Evolutionary conservation across 1,140 invertebrate species (phyloP).

Genomic region (Lasioglossum baleicum): DNA sequence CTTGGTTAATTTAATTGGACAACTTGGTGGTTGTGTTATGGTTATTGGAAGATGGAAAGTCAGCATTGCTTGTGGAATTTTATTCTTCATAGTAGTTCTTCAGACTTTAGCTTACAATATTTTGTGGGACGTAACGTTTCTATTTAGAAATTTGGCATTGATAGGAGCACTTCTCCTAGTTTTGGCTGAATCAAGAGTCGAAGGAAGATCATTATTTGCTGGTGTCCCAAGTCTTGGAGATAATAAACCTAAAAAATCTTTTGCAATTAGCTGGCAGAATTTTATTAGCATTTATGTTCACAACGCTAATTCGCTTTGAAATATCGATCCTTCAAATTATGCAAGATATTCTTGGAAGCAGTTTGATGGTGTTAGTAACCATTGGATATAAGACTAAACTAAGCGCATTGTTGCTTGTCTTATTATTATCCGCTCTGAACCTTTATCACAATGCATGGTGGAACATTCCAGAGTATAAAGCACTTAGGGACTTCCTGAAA

Average conservation of each 20-base stretch:
- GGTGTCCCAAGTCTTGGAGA: conserved; percentile 98
- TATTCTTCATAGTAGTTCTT: conserved; percentile 97
- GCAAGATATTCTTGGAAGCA: conserved; percentile 92
- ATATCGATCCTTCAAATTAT: conserved; percentile 91
- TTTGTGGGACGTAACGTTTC: conserved; percentile 98
- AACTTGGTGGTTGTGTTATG: conserved; percentile 97
- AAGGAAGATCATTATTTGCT: conserved; percentile 96
- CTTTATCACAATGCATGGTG: conserved; percentile 99
- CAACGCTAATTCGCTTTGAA: conserved; percentile 97
- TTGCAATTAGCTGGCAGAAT: conserved; percentile 97
- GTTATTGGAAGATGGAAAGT: conserved; percentile 96
- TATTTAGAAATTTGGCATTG: conserved; percentile 96
- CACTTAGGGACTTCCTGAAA: conserved; percentile 99
- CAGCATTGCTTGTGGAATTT: conserved; percentile 94
- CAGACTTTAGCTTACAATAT: conserved; percentile 99
- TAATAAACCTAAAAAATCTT: conserved; percentile 98
- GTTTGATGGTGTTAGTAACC: conserved; percentile 97
- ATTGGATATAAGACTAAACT: conserved; percentile 99
- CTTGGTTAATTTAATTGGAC: conserved; percentile 95
- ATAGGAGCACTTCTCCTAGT: conserved; percentile 97
- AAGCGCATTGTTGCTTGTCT: conserved; percentile 95
- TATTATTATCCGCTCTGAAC: conserved; percentile 94
- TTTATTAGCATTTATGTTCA: conserved; percentile 98
- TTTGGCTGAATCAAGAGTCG: conserved; percentile 95
- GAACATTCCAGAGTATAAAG: conserved; percentile 95